Conservation (phyloP, 2,797 vertebrate genomes). For the Poeciliopsis paucimaculata region DNA sequence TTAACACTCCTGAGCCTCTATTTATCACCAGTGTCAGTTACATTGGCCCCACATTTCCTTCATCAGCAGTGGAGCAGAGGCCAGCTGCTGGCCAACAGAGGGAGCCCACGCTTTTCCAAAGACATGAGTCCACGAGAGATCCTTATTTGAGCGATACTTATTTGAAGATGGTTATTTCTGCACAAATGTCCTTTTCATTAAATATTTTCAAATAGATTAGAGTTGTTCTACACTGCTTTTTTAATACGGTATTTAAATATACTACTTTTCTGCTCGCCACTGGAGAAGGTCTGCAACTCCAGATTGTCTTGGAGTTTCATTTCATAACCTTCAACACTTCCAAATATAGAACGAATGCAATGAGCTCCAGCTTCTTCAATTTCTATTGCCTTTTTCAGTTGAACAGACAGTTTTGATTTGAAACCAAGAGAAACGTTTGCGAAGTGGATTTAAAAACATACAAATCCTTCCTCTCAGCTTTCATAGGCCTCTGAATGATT, state of each 20-base stretch:
- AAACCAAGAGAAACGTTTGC: background rate
- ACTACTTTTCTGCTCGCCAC: background rate
- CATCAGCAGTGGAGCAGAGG: background rate
- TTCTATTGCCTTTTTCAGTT: background rate
- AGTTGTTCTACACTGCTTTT: background rate
- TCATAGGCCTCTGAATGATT: background rate
- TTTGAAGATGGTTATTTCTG: slow-evolving; percentile 6
- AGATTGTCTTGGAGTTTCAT: background rate
- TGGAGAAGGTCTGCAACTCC: no score
- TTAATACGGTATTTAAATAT: background rate
- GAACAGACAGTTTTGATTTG: background rate
- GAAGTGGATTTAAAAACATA: background rate
- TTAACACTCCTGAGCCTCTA: slow-evolving; percentile 44
- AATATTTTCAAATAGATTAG: background rate
- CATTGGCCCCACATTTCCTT: slow-evolving; percentile 21
- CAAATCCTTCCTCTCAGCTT: background rate
- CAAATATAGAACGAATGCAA: background rate
- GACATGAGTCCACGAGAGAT: slow-evolving; percentile 8
- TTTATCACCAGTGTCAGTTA: slow-evolving; percentile 62
- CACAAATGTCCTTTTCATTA: background rate
- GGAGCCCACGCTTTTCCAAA: slow-evolving; percentile 76
- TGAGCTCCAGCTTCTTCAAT: background rate
- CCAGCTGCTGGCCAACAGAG: slow-evolving; percentile 73
- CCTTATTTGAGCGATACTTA: background rate
- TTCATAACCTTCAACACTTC: background rate